A percentile compares a stretch with the other conserved stretches of the same genome.
Evolutionary conservation across 2,888 invertebrate species (phyloP).

Genomic region (Epistrophella euchroma): DNA sequence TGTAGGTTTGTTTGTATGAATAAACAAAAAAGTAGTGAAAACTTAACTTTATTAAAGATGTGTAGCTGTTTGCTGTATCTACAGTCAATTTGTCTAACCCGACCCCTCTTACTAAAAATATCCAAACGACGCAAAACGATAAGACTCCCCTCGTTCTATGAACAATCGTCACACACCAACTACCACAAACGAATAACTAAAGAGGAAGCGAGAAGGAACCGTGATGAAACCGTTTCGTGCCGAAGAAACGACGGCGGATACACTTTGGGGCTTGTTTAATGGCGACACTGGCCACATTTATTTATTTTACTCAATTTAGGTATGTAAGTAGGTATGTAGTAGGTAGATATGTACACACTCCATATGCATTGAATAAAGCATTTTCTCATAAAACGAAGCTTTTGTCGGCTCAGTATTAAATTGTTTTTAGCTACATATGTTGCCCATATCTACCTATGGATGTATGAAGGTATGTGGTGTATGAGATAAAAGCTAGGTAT

Average conservation of each 20-base stretch:
- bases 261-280: conserved; percentile 56
- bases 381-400: conserved; percentile 45
- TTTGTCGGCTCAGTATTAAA: conserved; percentile 1
- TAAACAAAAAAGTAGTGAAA: conserved; percentile 7
- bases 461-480: not conserved
- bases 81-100: conserved; percentile 18
- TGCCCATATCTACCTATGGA: conserved; percentile 10
- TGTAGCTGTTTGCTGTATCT: not conserved
- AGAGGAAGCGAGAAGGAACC: conserved; percentile 41
- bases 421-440: conserved; percentile 18
- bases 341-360: not conserved
- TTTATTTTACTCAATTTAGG: not conserved
- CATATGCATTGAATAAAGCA: conserved; percentile 44
- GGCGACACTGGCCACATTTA: conserved; percentile 37
- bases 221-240: conserved; percentile 31
- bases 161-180: not conserved
- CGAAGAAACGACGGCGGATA: conserved; percentile 21
- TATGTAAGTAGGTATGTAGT: not conserved
- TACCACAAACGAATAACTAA: not conserved
- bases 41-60: not conserved
- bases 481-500: not conserved
- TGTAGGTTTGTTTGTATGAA: not conserved
- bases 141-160: conserved; percentile 26
- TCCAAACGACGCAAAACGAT: conserved; percentile 64
- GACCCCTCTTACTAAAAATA: conserved; percentile 39